These are phyloP conservation scores for Pyrochroa serraticornis DNA, from an alignment of 2,888 invertebrate species.

Conservation along the genomic window DNA sequence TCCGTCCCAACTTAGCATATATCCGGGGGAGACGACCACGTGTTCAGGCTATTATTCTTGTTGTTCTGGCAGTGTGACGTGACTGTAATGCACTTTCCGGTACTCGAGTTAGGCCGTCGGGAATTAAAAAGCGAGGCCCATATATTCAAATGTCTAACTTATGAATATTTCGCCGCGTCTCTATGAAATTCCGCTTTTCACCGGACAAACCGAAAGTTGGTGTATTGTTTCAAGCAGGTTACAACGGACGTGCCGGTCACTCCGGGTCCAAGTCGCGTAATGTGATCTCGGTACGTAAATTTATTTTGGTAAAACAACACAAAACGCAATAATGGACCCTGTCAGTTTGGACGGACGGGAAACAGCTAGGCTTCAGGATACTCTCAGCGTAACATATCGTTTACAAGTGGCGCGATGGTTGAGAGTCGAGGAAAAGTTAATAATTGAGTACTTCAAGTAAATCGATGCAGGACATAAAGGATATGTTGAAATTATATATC, in stretches of 20 bases:
- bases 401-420: no score
- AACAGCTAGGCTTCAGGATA: no score
- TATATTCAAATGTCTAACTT: slow-evolving; percentile 41
- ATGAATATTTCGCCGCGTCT: slow-evolving; percentile 38
- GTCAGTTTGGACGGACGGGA: no score
- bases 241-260: slow-evolving; percentile 22
- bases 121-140: slow-evolving; percentile 27
- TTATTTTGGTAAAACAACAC: no score
- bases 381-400: no score
- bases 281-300: no score
- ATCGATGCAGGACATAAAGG: no score
- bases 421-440: no score
- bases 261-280: background rate
- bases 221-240: slow-evolving; percentile 25
- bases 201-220: slow-evolving; percentile 21
- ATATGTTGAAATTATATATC: no score
- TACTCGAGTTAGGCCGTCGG: slow-evolving; percentile 26
- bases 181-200: slow-evolving; percentile 24
- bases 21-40: slow-evolving; percentile 40
- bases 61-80: slow-evolving; percentile 47
- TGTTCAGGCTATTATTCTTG: slow-evolving; percentile 48
- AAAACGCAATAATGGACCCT: no score
- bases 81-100: slow-evolving; percentile 46
- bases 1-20: slow-evolving; percentile 34
- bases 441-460: no score